Percentiles rank a stretch among this genome's conserved stretches.
Evolutionary conservation across 2,888 invertebrate genomes (phyloP).

Genomic region (Branchipolynoe longqiensis): DNA sequence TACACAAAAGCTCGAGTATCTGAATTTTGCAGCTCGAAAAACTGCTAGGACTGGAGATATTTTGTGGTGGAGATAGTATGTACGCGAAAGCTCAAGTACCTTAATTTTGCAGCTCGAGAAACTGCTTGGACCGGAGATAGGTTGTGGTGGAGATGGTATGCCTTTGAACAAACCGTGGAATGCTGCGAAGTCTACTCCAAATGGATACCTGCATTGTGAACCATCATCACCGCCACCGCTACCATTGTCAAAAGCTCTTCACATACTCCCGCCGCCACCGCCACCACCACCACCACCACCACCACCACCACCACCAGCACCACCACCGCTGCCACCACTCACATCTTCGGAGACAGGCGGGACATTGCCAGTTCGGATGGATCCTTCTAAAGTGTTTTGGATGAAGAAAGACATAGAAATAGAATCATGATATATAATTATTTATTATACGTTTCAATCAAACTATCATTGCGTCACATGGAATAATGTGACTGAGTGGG

Average conservation of each 20-base stretch:
- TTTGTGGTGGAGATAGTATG: too few species aligned
- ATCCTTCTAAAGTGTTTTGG: constrained; percentile 50
- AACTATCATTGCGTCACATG: too few species aligned
- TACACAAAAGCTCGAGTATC: too few species aligned
- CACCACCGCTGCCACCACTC: constrained; percentile 47
- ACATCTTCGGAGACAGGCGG: not conserved
- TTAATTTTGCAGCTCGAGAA: not conserved
- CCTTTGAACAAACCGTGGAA: not conserved
- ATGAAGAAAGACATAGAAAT: constrained; percentile 60
- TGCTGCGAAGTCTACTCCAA: not conserved
- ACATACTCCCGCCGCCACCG: not conserved
- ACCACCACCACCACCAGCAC: constrained; percentile 18
- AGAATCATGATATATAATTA: too few species aligned
- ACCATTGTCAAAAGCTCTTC: not conserved
- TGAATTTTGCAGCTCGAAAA: not conserved
- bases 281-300: constrained; percentile 4
- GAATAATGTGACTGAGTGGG: too few species aligned
- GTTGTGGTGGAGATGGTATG: not conserved
- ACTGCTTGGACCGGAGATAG: not conserved
- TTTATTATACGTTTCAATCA: too few species aligned
- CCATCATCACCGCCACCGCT: not conserved
- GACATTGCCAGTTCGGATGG: constrained; percentile 9
- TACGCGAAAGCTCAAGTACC: not conserved
- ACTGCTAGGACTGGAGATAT: not conserved
- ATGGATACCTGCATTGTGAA: too few species aligned